These are phyloP conservation scores for Centruroides sculpturatus DNA, from an alignment of 1,140 invertebrate genomes.

Conservation along the genomic window DNA sequence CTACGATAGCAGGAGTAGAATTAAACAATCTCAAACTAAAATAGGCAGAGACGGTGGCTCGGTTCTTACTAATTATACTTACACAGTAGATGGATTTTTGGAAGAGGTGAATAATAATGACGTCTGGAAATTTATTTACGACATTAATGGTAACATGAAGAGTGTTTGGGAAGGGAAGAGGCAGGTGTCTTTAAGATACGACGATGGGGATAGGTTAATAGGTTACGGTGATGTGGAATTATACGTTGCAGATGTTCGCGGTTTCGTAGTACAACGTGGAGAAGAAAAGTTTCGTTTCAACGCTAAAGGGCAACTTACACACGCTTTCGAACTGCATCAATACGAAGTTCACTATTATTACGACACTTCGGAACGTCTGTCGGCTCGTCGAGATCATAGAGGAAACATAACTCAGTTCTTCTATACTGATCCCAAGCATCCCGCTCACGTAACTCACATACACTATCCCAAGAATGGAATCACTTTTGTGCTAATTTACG, in stretches of 20 bases:
- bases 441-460: constrained; percentile 62
- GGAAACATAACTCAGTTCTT: constrained; percentile 93
- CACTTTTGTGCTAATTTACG: constrained; percentile 67
- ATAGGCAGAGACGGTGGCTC: constrained; percentile 15
- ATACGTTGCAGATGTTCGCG: constrained; percentile 72
- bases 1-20: constrained; percentile 67
- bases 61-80: constrained; percentile 21
- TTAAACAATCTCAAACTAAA: constrained; percentile 25
- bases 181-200: constrained; percentile 74
- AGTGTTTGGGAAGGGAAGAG: constrained; percentile 17
- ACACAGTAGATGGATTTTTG: constrained; percentile 26
- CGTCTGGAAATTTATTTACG: constrained; percentile 79
- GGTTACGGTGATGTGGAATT: constrained; percentile 19
- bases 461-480: constrained; percentile 82
- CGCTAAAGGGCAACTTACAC: constrained; percentile 64
- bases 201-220: constrained; percentile 46
- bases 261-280: constrained; percentile 79
- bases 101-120: constrained; percentile 50
- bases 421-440: constrained; percentile 78
- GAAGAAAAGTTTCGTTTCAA: constrained; percentile 90
- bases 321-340: constrained; percentile 50
- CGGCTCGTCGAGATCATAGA: constrained; percentile 76
- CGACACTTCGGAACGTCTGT: constrained; percentile 71
- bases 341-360: constrained; percentile 89
- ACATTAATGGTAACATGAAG: constrained; percentile 81